phyloP scores from a whole-genome alignment of 1,140 invertebrate genomes.

The Bombyx mori region ASM3026992v2 NC_085107.1:1688001-1688500 shows the following conservation, averaged over 20 bases:
- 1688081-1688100: constrained; percentile 22
- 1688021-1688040: neutral
- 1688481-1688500: constrained; percentile 57
- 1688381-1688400: constrained; percentile 36
- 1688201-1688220: constrained; percentile 9
- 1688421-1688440: constrained; percentile 21
- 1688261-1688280: constrained; percentile 40
- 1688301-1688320: constrained; percentile 55
- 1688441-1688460: constrained; percentile 42
- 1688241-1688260: constrained; percentile 22
- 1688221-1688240: constrained; percentile 13
- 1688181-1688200: constrained; percentile 15
- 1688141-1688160: constrained; percentile 29
- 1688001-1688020: neutral
- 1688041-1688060: neutral
- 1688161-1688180: constrained; percentile 24
- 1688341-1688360: constrained; percentile 66
- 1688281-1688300: constrained; percentile 54
- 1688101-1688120: constrained; percentile 54
- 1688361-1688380: constrained; percentile 41
- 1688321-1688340: constrained; percentile 64
- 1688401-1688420: constrained; percentile 18
- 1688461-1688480: constrained; percentile 43
- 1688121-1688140: constrained; percentile 56
- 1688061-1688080: neutral